Conservation (phyloP, 2,113 vertebrate species). For the Albula goreensis region DNA sequence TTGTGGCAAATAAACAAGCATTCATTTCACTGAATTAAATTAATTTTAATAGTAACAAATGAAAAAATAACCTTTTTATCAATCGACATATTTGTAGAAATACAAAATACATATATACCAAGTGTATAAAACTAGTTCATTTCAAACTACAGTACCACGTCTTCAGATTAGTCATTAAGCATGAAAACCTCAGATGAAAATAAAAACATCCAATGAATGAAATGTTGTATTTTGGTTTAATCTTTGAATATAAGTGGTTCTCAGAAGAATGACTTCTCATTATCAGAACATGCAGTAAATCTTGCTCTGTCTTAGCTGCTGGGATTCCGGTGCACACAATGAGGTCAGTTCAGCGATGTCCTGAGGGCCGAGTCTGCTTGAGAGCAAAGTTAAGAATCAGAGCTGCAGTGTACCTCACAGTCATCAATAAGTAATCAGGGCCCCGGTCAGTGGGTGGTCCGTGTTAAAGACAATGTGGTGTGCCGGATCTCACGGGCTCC, state of each 20-base stretch:
- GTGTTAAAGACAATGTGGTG: constrained; percentile 40
- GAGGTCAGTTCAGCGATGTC: neutral
- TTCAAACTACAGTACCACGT: too few species aligned
- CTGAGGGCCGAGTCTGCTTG: neutral
- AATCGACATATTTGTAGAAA: too few species aligned
- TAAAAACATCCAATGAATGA: neutral
- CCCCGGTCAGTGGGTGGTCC: constrained; percentile 34
- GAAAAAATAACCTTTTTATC: too few species aligned
- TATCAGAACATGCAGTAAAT: neutral
- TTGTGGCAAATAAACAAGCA: too few species aligned
- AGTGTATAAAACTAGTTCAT: too few species aligned
- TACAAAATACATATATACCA: too few species aligned
- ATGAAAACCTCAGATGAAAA: neutral
- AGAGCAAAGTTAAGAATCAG: constrained; percentile 18
- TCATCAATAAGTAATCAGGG: constrained; percentile 45
- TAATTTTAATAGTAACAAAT: too few species aligned
- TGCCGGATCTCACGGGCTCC: constrained; percentile 27
- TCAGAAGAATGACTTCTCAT: neutral
- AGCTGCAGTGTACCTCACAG: neutral
- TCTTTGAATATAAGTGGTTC: neutral
- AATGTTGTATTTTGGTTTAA: neutral
- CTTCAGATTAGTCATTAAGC: too few species aligned
- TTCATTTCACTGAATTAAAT: too few species aligned
- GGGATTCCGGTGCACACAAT: neutral
- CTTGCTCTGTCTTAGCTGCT: neutral